Evolutionary conservation across 2,888 invertebrate genomes (phyloP).

Genomic region (Perizoma affinitatum): DNA sequence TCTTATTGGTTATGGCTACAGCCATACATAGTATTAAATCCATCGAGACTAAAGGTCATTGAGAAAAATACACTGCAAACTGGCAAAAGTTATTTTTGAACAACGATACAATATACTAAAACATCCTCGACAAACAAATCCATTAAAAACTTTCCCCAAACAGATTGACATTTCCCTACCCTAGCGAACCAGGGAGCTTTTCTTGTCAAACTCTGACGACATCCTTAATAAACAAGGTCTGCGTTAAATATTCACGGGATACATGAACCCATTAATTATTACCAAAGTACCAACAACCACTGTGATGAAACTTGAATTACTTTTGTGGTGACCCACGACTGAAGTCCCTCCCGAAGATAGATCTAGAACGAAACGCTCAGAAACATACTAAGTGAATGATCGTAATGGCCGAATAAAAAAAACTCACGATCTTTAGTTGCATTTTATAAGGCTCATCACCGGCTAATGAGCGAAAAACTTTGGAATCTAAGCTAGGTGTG

Average conservation of each 20-base stretch:
- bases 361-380: conserved; percentile 25
- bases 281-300: conserved; percentile 45
- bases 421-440: no score
- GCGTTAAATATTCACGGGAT: conserved; percentile 47
- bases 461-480: no score
- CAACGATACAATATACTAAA: not conserved
- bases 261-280: conserved; percentile 59
- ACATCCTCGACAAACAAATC: not conserved
- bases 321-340: conserved; percentile 47
- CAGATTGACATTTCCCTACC: conserved; percentile 13
- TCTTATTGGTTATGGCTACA: no score
- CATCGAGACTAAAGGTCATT: no score
- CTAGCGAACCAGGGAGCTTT: not conserved
- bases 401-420: no score
- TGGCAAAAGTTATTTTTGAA: no score
- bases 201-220: conserved; percentile 3
- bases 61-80: no score
- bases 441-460: no score
- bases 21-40: no score
- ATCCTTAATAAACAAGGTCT: conserved; percentile 37
- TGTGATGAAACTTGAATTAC: conserved; percentile 52
- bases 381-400: no score
- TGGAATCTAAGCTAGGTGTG: no score
- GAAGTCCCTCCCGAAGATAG: conserved; percentile 49
- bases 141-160: conserved; percentile 5